Conservation (phyloP, 2,113 vertebrate genomes). For the Burhinus oedicnemus region DNA sequence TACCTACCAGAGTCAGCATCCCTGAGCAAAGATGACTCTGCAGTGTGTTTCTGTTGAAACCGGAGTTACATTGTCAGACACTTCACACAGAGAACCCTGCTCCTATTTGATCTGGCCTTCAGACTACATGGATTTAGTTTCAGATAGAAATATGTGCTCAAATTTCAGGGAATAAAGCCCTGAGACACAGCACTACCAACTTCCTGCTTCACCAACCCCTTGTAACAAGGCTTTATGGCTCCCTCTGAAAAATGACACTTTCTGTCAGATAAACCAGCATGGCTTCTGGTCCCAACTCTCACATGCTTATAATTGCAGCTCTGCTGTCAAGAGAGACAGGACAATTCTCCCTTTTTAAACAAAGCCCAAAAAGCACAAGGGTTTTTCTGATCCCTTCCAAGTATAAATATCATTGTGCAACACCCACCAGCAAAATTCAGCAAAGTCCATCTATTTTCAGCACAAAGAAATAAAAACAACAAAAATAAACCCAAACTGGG, state of each 20-base stretch:
- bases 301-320: not conserved
- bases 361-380: not conserved
- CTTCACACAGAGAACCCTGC: not conserved
- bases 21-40: not conserved
- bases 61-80: fast-evolving
- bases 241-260: not conserved
- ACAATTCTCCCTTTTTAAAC: not conserved
- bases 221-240: not conserved
- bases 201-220: not conserved
- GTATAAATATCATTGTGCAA: not conserved
- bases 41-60: not conserved
- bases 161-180: not conserved
- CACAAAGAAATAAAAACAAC: not conserved
- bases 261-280: not conserved
- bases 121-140: not conserved
- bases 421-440: not conserved
- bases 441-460: not conserved
- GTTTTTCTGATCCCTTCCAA: not conserved
- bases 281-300: not conserved
- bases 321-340: not conserved
- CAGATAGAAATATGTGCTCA: not conserved
- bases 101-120: not conserved
- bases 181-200: not conserved
- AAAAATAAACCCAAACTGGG: not conserved
- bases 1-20: not conserved